Percentiles rank a stretch among this genome's conserved stretches.
phyloP scores from a whole-genome alignment of 2,797 vertebrate species.

The Cottoperca gobio region DNA sequence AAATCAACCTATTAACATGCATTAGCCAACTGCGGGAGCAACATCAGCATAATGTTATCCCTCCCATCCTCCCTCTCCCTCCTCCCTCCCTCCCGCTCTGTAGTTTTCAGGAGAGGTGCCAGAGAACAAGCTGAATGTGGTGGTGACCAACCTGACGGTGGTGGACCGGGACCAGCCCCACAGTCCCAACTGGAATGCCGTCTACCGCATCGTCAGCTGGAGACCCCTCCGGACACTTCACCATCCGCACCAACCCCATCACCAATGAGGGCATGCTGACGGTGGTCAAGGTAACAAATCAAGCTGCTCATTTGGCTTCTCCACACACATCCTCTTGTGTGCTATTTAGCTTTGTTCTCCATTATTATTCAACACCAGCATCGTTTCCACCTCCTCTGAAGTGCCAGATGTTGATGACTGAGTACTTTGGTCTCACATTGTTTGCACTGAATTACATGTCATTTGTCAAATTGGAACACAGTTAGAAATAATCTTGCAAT shows the following conservation, averaged over 20 bases:
- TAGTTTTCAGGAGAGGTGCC: conserved; percentile 95
- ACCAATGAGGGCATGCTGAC: conserved; percentile 97
- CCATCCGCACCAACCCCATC: conserved; percentile 92
- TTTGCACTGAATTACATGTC: conserved; percentile 51
- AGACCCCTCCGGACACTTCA: conserved; percentile 94
- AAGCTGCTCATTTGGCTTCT: background rate
- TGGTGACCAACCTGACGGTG: conserved; percentile 95
- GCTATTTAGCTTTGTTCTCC: background rate
- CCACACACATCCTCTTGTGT: background rate
- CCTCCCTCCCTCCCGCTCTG: background rate
- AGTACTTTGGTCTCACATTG: conserved; percentile 46
- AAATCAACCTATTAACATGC: conserved; percentile 57
- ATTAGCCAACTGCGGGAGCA: conserved; percentile 29
- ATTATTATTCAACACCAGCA: conserved; percentile 30
- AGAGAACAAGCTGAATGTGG: conserved; percentile 92
- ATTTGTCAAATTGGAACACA: conserved; percentile 54
- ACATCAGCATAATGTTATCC: conserved; percentile 35
- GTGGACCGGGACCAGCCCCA: conserved; percentile 96
- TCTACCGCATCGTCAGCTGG: conserved; percentile 96
- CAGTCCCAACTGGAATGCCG: conserved; percentile 97
- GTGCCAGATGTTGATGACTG: conserved; percentile 58
- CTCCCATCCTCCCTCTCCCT: conserved; percentile 1
- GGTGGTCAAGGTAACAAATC: conserved; percentile 90
- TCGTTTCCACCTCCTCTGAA: conserved; percentile 53
- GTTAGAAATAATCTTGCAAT: conserved; percentile 45